Conservation (phyloP, 2,797 vertebrate species). For the Sciurus vulgaris region DNA sequence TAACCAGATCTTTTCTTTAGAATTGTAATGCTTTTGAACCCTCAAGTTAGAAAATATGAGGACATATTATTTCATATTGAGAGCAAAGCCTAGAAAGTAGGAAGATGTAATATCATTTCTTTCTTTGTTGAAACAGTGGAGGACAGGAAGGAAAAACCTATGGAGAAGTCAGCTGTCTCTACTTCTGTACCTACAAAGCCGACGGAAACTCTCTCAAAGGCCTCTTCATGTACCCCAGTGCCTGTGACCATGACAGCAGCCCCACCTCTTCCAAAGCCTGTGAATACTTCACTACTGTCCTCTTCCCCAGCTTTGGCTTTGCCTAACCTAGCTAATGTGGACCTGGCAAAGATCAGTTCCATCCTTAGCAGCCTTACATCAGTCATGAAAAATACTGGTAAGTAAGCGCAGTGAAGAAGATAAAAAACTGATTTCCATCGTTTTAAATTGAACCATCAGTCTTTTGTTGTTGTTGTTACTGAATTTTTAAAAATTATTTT, state of each 20-base stretch:
- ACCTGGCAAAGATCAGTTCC: slow-evolving; percentile 99
- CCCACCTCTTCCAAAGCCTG: slow-evolving; percentile 81
- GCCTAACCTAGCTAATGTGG: slow-evolving; percentile 97
- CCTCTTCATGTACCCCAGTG: not conserved
- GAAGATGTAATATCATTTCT: not conserved
- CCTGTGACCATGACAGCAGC: slow-evolving; percentile 69
- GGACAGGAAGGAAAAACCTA: slow-evolving; percentile 92
- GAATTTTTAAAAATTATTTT: not conserved
- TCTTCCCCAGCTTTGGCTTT: slow-evolving; percentile 82
- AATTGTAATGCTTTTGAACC: not conserved
- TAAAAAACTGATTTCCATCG: not conserved
- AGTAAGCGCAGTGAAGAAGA: slow-evolving; percentile 71
- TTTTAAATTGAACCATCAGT: not conserved
- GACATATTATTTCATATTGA: not conserved
- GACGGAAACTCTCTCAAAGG: slow-evolving; percentile 80
- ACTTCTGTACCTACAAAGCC: slow-evolving; percentile 74
- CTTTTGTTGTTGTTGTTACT: not conserved
- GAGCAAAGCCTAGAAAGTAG: slow-evolving; percentile 34
- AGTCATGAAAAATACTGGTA: slow-evolving; percentile 98
- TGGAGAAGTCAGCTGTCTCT: slow-evolving; percentile 80
- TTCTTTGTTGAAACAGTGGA: slow-evolving; percentile 87
- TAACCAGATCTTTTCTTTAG: slow-evolving; percentile 20
- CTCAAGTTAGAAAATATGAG: slow-evolving; percentile 11
- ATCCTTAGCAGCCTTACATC: slow-evolving; percentile 97
- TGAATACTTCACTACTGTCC: slow-evolving; percentile 71